These are phyloP conservation scores for Anas acuta DNA, from an alignment of 2,797 vertebrate genomes.

Conservation along the genomic window DNA sequence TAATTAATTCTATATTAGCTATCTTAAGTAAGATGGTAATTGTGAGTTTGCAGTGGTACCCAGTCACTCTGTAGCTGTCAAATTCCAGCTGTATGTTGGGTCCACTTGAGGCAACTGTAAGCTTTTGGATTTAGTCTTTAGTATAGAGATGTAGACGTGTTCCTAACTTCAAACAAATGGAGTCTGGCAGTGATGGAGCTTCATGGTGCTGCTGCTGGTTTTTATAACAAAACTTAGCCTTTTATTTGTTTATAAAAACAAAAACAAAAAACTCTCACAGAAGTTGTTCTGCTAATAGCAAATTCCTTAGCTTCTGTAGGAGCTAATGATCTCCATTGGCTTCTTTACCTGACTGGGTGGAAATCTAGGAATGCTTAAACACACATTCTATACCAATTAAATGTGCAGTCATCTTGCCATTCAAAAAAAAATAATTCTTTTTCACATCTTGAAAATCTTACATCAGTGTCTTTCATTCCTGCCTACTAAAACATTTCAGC, in stretches of 20 bases:
- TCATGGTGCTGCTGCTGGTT: background rate
- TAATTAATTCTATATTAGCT: background rate
- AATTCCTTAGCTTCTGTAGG: background rate
- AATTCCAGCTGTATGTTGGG: background rate
- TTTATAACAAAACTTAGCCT: background rate
- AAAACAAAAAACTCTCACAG: background rate
- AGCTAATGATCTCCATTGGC: background rate
- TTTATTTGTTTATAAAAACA: too few relatives aligned
- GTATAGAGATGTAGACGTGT: background rate
- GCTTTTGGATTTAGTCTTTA: background rate
- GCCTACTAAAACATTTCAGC: background rate
- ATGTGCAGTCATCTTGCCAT: background rate
- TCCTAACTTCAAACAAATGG: background rate
- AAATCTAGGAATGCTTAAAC: background rate
- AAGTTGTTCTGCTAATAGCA: background rate
- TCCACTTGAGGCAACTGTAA: background rate
- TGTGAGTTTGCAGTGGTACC: background rate
- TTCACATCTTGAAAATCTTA: background rate
- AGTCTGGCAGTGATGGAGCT: background rate
- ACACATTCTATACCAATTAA: background rate
- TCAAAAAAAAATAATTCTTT: background rate
- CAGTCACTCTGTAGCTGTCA: background rate
- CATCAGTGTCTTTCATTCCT: background rate
- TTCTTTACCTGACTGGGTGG: background rate
- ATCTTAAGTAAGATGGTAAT: background rate